Conservation (phyloP, 2,888 invertebrate genomes). For the Drosophila suboccidentalis region DNA sequence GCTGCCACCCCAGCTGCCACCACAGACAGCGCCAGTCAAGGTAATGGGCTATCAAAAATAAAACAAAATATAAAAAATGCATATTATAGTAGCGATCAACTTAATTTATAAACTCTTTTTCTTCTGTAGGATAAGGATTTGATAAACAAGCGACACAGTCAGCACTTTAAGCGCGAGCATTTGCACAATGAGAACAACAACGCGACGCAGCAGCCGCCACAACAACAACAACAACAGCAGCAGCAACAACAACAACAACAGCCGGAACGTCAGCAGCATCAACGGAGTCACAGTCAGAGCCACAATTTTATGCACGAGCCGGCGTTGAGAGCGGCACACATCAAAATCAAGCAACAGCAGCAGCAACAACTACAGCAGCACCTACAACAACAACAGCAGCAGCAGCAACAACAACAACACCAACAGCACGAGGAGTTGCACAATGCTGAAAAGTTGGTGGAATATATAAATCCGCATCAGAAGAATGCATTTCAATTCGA, state of each 20-base stretch:
- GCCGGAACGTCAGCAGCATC: slow-evolving; percentile 59
- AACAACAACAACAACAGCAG: slow-evolving; percentile 40
- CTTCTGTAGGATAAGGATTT: slow-evolving; percentile 52
- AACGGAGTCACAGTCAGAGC: slow-evolving; percentile 72
- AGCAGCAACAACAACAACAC: slow-evolving; percentile 52
- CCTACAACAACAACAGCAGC: slow-evolving; percentile 50
- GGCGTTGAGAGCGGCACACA: slow-evolving; percentile 60
- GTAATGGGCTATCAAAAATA: slow-evolving; percentile 4
- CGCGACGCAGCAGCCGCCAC: slow-evolving; percentile 20
- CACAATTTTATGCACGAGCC: slow-evolving; percentile 70
- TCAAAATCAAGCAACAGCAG: slow-evolving; percentile 66
- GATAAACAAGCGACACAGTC: slow-evolving; percentile 65
- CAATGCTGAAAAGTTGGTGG: slow-evolving; percentile 85
- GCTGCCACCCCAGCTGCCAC: slow-evolving; percentile 68
- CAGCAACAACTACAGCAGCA: slow-evolving; percentile 55
- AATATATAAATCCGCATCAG: slow-evolving; percentile 84
- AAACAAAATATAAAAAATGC: too few species aligned
- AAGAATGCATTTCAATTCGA: slow-evolving; percentile 86
- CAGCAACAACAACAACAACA: slow-evolving; percentile 28
- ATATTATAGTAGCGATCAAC: too few species aligned
- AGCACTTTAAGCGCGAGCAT: slow-evolving; percentile 70
- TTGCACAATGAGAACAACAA: slow-evolving; percentile 58
- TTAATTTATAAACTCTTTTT: not conserved
- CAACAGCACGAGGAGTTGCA: slow-evolving; percentile 82
- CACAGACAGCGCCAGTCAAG: slow-evolving; percentile 30